Evolutionary conservation across 2,888 invertebrate genomes (phyloP), one percentile per base, ranked within the genome.

Genomic region (Muscina levida): DNA sequence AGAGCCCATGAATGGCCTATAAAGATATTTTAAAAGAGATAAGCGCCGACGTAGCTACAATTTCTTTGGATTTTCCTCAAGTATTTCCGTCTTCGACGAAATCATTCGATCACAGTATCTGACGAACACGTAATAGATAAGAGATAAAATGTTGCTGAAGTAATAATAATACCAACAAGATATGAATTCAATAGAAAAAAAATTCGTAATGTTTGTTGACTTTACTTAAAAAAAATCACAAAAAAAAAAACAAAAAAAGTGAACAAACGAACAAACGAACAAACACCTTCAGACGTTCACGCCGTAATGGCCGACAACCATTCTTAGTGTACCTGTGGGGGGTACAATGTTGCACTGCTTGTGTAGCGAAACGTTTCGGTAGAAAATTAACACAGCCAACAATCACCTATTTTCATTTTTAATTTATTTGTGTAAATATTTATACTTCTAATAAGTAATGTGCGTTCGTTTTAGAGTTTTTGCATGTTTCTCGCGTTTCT

Each of bases 361-460:
- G 31, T 31, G 8, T 31, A 8, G 11, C 44, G 17, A 62, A 56
- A 51, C 19, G 17, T 57, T 17, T 31, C 31, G 4, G 8, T 5
- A 3, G 31, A 31, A 31, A 31, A 31, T 31, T 71, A 46, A 26
- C 51, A n/a, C n/a, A n/a, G n/a, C n/a, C n/a, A 57, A 51, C 48
- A 53, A 71, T 48, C 42, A 62, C 24, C 37, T 57, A 57, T 70
- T 77, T 48, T 37, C 19, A 15, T 57, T 76, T 48, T 75, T 44
- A 65, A 77, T 77, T 74, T 75, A 80, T 77, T 75, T 74, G 66
- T 59, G 62, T 77, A 82, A 82, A 82, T 80, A 81, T 81, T 79
- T 83, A 83, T 67, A 65, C 76, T 79, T 71, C 56, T 48, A 73
- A 82, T 71, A 78, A 73, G 57, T 70, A 72, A 56, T 76, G 59